Evolutionary conservation across 2,888 invertebrate genomes (phyloP), one percentile per base, ranked within the genome.

Genomic region (Trichogramma evanescens): DNA sequence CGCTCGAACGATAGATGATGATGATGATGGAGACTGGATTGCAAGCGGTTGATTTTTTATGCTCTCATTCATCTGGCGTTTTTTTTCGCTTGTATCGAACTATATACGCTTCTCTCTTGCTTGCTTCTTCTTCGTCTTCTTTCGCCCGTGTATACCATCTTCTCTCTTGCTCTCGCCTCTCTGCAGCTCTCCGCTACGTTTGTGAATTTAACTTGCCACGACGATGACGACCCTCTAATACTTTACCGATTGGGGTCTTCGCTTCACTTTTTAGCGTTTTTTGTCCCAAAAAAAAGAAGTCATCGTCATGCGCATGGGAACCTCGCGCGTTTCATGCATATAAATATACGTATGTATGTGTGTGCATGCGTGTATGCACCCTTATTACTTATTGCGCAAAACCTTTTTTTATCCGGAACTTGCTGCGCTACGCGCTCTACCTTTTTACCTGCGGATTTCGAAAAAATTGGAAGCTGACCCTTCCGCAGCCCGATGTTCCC

Each of bases 41-140:
- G 64, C 66, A 66, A 64, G 57, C 66, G 61, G 58, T 64, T 68
- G 66, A 26, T 68, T 72, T 68, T 68, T 67, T 65, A 60, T 59
- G 10, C 8, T 60, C 48, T 46, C 26, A 13, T 13, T 8, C 9
- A 39, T 4, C 45, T 39, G 46, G 43, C 56, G 54, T 45, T 61
- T 64, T 43, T 62, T 57, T 55, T 59, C 55, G 50, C 50, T 50
- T 57, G 61, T 55, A 55, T 61, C 48, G 55, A 42, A 13, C 13
- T 13, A 13, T 13, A 13, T 64, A 62, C 58, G 26, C 52, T 8
- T 56, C 60, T 56, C 52, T 54, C 54, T 59, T 62, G 65, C 59
- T 59, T 61, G 65, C 59, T 10, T 49, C 55, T 64, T 64, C 8
- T 62, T 60, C 59, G 59, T 67, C 66, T 64, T 60, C 66, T 66